Evolutionary conservation across 2,888 invertebrate genomes (phyloP).

Genomic region (Drosophila fulvimacula): DNA sequence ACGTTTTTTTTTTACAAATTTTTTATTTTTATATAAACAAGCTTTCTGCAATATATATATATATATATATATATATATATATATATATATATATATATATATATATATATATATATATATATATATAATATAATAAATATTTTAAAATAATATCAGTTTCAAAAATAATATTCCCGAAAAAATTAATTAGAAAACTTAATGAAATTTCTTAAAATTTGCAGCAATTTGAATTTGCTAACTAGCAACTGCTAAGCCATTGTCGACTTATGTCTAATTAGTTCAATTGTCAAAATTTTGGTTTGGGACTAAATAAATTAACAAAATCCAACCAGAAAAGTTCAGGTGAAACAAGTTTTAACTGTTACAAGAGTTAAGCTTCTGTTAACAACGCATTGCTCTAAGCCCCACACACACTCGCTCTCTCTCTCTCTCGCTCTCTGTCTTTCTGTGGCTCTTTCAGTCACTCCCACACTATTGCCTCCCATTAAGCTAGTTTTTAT

Average conservation of each 20-base stretch:
- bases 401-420: background rate
- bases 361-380: constrained; percentile 4
- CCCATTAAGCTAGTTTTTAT: constrained; percentile 45
- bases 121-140: no score
- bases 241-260: background rate
- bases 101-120: no score
- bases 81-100: no score
- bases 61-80: no score
- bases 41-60: no score
- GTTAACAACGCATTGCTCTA: background rate
- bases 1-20: no score
- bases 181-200: background rate
- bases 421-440: background rate
- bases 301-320: background rate
- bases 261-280: background rate
- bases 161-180: background rate
- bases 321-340: constrained; percentile 1
- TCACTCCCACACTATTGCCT: no score
- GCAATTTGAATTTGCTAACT: background rate
- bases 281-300: no score
- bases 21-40: no score
- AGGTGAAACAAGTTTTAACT: background rate
- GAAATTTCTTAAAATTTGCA: background rate
- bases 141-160: background rate
- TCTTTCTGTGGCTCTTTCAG: rapidly evolving